Conservation (phyloP, 2,113 vertebrate species). For the Passer montanus region DNA sequence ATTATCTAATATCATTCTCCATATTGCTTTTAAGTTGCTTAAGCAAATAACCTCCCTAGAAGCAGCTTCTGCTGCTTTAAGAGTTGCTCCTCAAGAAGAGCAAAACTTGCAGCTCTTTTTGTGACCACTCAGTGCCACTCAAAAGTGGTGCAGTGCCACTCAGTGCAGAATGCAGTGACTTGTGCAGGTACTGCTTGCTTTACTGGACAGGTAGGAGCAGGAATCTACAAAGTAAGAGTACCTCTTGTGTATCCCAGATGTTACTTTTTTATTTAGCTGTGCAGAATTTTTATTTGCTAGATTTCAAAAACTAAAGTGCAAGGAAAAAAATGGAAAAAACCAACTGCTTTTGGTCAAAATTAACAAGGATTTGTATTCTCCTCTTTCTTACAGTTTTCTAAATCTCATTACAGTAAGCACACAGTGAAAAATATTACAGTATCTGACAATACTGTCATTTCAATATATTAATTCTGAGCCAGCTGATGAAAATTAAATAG, state of each 20-base stretch:
- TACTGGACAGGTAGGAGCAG: rapidly evolving
- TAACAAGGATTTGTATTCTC: neutral
- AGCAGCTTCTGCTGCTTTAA: neutral
- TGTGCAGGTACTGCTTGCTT: neutral
- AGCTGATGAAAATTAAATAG: conserved; percentile 18
- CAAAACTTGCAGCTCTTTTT: neutral
- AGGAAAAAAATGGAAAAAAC: rapidly evolving
- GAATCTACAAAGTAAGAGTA: neutral
- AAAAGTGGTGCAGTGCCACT: neutral
- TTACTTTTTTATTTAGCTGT: neutral
- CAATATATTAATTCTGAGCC: neutral
- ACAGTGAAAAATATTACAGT: conserved; percentile 1
- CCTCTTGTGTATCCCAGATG: neutral
- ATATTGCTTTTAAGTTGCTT: neutral
- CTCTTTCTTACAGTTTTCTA: neutral
- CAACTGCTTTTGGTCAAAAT: neutral
- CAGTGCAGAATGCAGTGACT: neutral
- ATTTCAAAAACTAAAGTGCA: neutral
- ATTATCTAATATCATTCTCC: neutral
- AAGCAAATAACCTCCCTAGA: neutral
- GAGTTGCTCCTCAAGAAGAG: neutral
- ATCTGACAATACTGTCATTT: neutral
- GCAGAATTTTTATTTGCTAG: neutral
- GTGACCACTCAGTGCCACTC: neutral
- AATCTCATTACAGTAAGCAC: neutral